phyloP scores from a whole-genome alignment of 2,888 invertebrate genomes.

The Rotaria sp. region DNA sequence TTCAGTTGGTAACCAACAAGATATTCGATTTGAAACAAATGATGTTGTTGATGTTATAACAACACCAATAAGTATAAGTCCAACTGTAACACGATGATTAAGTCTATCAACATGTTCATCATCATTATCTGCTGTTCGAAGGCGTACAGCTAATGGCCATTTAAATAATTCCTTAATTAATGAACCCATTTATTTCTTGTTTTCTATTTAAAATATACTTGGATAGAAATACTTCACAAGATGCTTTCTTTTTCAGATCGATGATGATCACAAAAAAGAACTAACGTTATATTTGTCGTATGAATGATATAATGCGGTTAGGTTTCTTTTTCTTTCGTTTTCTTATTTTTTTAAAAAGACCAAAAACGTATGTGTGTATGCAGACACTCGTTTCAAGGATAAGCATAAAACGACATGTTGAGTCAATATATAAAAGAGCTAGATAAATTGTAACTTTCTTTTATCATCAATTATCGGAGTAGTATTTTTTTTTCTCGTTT shows the following conservation, averaged over 20 bases:
- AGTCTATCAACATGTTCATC: constrained; percentile 20
- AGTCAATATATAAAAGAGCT: neutral
- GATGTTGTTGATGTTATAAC: neutral
- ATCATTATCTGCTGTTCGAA: neutral
- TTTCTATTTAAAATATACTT: neutral
- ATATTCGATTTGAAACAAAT: neutral
- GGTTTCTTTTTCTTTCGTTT: neutral
- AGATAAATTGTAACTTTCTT: neutral
- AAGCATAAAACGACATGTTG: neutral
- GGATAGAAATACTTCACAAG: no score
- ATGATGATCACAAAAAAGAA: neutral
- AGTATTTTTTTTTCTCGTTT: no score
- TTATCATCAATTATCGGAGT: neutral
- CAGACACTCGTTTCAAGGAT: neutral
- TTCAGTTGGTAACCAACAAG: neutral
- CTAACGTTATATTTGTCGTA: neutral
- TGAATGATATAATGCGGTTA: neutral
- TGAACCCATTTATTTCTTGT: neutral
- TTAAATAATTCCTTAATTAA: neutral
- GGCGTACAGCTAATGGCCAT: neutral
- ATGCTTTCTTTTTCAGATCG: neutral
- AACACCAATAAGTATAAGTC: neutral
- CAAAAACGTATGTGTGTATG: neutral
- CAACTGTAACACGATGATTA: constrained; percentile 16
- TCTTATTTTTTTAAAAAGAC: neutral